Base-by-base conservation (phyloP, 2,113 vertebrate species). In the Recurvirostra avosetta region DNA sequence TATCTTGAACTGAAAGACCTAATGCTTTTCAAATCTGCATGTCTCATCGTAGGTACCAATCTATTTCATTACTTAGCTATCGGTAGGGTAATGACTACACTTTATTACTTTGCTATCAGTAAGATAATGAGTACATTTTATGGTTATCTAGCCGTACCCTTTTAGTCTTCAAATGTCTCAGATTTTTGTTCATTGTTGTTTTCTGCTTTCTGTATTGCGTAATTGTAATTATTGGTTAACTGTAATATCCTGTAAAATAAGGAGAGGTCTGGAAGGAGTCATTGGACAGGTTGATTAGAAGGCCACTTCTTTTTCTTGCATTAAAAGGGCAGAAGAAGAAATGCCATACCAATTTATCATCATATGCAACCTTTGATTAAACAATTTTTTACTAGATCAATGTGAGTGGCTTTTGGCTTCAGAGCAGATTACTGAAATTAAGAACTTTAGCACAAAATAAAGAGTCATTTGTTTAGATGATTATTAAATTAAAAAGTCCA, bases 301-400 rank as follows among this genome's bases (percentile, higher is more conserved):
- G 61, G 82, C 62, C 53, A 9, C 30, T 62, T 72, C 27, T 91
- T 95, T 90, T 87, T 71, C 86, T 94, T 76, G 49, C 50, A 65
- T 65, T 88, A 79, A 83, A 94, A 74, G 53, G 80, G 32, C 86
- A 80, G 81, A 92, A 90, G 61, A 96, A 61, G 41, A 78, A 95
- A 94, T 95, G 84, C 88, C 88, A 50, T 90, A 73, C 47, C 78
- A 71, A 90, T 95, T 97, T 95, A 97, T 96, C 95, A 95, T 96
- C 84, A 86, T 91, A 50, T 45, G 58, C 61, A 93, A 77, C 73
- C 73, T 96, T 87, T 95, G 93, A 95, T 94, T 97, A 88, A 96
- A 88, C 16, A 43, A 15, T 88, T 90, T 94, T 90, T 95, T 87
- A 25, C 53, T 89, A 0, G 86, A 92, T 85, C 87, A 79, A 22